Base-by-base conservation (phyloP, 2,888 invertebrate species). In the Bellardia pandia region DNA sequence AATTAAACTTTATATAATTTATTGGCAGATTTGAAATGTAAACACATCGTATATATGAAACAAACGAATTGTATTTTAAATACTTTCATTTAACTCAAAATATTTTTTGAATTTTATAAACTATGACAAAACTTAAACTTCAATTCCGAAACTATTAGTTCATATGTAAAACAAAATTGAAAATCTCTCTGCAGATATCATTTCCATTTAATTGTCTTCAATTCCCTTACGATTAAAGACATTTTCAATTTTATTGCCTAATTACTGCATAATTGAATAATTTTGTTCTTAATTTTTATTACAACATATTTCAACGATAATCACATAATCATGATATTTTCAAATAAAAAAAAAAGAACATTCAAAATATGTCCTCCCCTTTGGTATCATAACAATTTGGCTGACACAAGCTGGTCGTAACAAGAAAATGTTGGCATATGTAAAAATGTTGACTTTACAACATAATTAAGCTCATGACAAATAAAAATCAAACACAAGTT, bases 401-500 rank as follows among this genome's bases (percentile, higher is more conserved):
- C 58, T 42, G 14, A 23, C 23, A 53, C 40, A 72, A 66, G 58
- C 77, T 68, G 85, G 84, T 80, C 11, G 66, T 81, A 60, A 53
- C 33, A 37, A 40, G 45, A 76, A 88, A 92, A 92, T 92, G 90
- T 89, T 89, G 90, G 89, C 92, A 92, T 92, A 90, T 92, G 92
- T 90, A 91, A 89, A 90, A 90, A 87, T 75, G 68, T 83, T 82
- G 88, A 80, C 76, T 75, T 88, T 88, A 89, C 88, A 90, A 89
- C 86, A 84, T 88, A 85, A 88, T 88, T 88, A 89, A 89, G 88
- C 90, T 89, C 82, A 83, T 82, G 80, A 78, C 89, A 90, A 90
- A 91, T 85, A 89, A 84, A 88, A 82, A 91, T 92, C 90, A 90
- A 90, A 90, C 90, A 90, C 91, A 92, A 92, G 91, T 92, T 92